Evolutionary conservation across 2,888 invertebrate species (phyloP).

Genomic region (Pammene fasciana): DNA sequence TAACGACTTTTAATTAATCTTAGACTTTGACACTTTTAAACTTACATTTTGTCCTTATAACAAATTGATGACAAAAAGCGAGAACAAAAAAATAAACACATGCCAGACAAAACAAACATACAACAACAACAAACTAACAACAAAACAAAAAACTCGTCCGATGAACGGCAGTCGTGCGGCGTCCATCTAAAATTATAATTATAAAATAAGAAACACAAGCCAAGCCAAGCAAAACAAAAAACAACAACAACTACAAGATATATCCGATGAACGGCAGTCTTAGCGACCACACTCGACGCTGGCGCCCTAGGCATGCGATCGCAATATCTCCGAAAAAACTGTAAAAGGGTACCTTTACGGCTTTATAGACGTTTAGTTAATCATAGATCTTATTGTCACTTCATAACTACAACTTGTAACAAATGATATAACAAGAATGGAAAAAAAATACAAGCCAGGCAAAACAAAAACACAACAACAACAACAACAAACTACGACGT

Average conservation of each 20-base stretch:
- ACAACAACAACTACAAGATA: not conserved
- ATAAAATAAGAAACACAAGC: not conserved
- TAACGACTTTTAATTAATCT: no score
- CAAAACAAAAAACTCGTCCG: not conserved
- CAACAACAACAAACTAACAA: not conserved
- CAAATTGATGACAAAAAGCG: not conserved
- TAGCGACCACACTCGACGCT: no score
- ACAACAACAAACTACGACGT: constrained; percentile 67
- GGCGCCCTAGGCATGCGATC: no score
- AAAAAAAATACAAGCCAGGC: not conserved
- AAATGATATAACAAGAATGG: not conserved
- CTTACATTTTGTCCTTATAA: no score
- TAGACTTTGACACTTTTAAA: no score
- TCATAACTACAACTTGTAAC: no score
- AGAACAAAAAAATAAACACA: not conserved
- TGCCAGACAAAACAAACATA: not conserved
- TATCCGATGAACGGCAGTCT: not conserved
- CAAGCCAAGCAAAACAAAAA: not conserved
- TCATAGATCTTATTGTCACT: no score
- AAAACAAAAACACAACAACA: constrained; percentile 12
- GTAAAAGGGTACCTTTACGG: no score
- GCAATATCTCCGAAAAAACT: no score
- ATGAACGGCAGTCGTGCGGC: not conserved
- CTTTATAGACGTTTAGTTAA: no score
- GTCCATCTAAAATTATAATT: not conserved